Base-by-base conservation (phyloP, 2,797 vertebrate species). In the Rhincodon typus region DNA sequence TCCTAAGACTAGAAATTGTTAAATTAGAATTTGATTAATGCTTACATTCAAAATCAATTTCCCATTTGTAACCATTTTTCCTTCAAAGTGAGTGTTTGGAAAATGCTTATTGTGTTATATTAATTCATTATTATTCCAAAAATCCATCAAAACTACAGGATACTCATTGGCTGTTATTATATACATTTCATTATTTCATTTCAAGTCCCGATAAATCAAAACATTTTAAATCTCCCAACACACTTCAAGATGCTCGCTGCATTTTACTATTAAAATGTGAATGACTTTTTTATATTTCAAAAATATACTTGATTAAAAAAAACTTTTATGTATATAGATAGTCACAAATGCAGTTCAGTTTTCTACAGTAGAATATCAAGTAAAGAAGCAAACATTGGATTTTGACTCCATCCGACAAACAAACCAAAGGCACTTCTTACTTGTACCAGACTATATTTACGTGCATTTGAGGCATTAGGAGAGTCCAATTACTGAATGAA, bases 11-110 rank as follows among this genome's bases (percentile, higher is more conserved):
- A 95, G 94, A 77, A 77, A 95, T 77, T 95, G 94, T 77, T n/a
- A 53, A 95, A 95, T 74, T 72, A 95, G 70, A 95, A 95, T 95
- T 74, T 74, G 70, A 95, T 95, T 95, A 94, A 95, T 95, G 46
- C 70, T n/a, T n/a, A 72, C 69, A 95, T 95, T 77, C 94, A 95
- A 95, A 95, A 50, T 95, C 70, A 95, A 95, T 95, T 95, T 95
- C 94, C 57, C 70, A 95, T 95, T 62, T 95, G 74, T 50, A 74
- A 72, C 46, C 27, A 95, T 95, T 70, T 72, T 50, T 53, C 94
- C 46, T 57, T 6, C 42, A 50, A 95, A 95, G 25, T 34, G 93
- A 27, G 70, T 12, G 4, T 66, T 94, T 74, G 70, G 46, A 74
- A 74, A 94, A 53, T 10, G 46, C 13, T 53, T 53, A 70, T 53